These are phyloP conservation scores for Dendrocincla fuliginosa DNA, from an alignment of 2,797 vertebrate species.

Conservation along the genomic window DNA sequence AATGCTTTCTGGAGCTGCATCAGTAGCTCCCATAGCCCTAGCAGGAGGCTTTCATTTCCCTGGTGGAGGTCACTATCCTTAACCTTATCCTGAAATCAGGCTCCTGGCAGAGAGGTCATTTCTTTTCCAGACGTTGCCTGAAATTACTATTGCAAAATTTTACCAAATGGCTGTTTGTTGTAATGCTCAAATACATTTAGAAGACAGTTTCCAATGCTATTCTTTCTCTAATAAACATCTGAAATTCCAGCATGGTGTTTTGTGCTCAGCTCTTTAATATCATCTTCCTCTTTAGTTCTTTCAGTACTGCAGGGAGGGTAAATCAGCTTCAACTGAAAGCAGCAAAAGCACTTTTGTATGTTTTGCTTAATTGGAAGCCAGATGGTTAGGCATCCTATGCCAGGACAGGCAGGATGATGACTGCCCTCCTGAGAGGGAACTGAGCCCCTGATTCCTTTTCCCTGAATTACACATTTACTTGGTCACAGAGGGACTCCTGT, in stretches of 20 bases:
- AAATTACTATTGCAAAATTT: background rate
- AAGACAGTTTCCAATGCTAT: background rate
- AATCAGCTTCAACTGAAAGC: background rate
- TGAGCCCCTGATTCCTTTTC: background rate
- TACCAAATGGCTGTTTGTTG: background rate
- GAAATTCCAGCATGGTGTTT: background rate
- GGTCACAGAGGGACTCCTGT: background rate
- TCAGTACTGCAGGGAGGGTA: background rate
- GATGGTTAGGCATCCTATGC: background rate
- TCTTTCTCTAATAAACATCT: background rate
- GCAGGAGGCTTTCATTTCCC: background rate
- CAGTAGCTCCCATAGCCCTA: background rate
- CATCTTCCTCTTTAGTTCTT: background rate
- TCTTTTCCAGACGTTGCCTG: background rate
- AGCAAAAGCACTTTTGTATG: background rate
- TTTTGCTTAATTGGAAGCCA: slow-evolving; percentile 16
- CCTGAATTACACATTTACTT: background rate
- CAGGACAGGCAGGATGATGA: background rate
- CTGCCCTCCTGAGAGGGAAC: background rate
- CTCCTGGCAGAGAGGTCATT: background rate
- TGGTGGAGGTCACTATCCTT: background rate
- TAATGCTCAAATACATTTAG: background rate
- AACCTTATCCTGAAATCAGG: background rate
- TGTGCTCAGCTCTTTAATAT: background rate
- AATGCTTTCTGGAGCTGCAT: background rate